A percentile compares a stretch with the other conserved stretches of the same genome.
phyloP scores from a whole-genome alignment of 1,140 invertebrate species.

The Scaptomyza graminum region DNA sequence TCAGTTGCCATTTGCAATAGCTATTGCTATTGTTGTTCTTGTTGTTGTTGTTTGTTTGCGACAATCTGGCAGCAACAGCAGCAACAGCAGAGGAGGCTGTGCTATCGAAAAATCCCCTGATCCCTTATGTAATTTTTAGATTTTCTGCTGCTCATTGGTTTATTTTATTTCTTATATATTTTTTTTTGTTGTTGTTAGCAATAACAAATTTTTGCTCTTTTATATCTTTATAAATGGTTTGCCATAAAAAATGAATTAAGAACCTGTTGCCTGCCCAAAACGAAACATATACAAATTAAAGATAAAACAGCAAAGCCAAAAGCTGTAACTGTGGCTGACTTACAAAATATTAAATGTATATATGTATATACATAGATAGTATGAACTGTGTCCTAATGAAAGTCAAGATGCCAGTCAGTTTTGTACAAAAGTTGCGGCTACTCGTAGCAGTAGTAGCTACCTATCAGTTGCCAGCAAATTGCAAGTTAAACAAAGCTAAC shows the following conservation, averaged over 20 bases:
- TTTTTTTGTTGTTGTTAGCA: not conserved
- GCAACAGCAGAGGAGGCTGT: constrained; percentile 37
- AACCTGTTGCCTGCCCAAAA: constrained; percentile 65
- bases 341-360: constrained; percentile 28
- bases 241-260: constrained; percentile 64
- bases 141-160: constrained; percentile 71
- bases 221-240: constrained; percentile 49
- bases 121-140: constrained; percentile 84
- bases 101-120: constrained; percentile 73
- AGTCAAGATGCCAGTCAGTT: constrained; percentile 66
- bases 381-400: constrained; percentile 57
- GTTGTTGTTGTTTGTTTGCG: constrained; percentile 54
- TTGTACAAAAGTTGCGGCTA: constrained; percentile 63
- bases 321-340: constrained; percentile 44
- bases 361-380: not conserved
- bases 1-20: constrained; percentile 23
- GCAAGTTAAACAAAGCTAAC: constrained; percentile 81
- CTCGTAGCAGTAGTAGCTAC: constrained; percentile 41
- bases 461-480: constrained; percentile 78
- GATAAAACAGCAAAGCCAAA: constrained; percentile 15
- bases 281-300: constrained; percentile 33
- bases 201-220: constrained; percentile 14
- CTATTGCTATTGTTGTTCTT: constrained; percentile 24
- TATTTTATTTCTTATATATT: not conserved
- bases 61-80: constrained; percentile 41